Evolutionary conservation across 2,888 invertebrate species (phyloP), one percentile per base, ranked within the genome.

Genomic region (Torymus auratus): DNA sequence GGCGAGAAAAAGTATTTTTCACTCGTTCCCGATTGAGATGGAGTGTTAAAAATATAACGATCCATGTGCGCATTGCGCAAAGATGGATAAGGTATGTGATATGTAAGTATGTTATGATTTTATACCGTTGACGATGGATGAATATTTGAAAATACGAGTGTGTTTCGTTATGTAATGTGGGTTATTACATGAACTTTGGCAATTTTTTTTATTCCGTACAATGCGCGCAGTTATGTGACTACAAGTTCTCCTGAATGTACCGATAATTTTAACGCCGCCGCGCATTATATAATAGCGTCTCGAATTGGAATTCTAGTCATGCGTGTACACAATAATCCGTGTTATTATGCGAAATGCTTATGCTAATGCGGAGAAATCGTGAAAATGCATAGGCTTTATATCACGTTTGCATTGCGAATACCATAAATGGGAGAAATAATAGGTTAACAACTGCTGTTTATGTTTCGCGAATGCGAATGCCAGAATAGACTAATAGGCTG

Each of bases 161-260:
- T 58, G 50, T 67, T 67, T 28, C 17, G 2, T 79, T 80, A 72
- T n/a, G 55, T 50, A 80, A 80, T 23, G 55, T 7, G 28, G 17
- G 52, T 62, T 74, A 60, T 70, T 74, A 69, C 70, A 74, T 60
- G 70, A 70, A 70, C 52, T 61, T 13, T 23, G 12, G 10, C 11
- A 73, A 5, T 0, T 28, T 3, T 28, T 56, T 68, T n/a, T n/a
- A n/a, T n/a, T 79, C 69, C 52, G 10, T 23, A 60, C 52, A 58
- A 52, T 41, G 28, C 28, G 28, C 28, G 12, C n/a, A 17, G 41
- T 61, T 69, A 73, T 41, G 56, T 53, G 41, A 28, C 28, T 28
- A 28, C 28, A 7, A 4, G 28, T 28, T 28, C 28, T 28, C 28
- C 7, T 28, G 28, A 68, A 52, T 69, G 2, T 28, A 23, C 60